Conservation (phyloP, 2,113 vertebrate genomes). For the Neogobius melanostomus region DNA sequence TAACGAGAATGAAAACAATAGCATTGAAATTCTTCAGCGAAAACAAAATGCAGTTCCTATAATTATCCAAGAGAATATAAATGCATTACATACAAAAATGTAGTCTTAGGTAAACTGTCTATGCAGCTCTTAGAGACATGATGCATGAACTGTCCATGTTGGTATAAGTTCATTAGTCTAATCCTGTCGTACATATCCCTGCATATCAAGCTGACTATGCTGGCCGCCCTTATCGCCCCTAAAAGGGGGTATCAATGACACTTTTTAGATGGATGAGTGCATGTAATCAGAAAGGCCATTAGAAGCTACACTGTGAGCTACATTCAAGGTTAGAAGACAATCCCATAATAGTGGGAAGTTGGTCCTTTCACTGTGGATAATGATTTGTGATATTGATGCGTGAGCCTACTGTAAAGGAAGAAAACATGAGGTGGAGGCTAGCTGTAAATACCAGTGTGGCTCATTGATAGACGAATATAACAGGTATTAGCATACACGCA, state of each 20-base stretch:
- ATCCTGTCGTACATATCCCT: constrained; percentile 35
- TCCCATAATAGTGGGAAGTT: background rate
- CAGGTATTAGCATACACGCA: constrained; percentile 48
- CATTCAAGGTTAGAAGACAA: background rate
- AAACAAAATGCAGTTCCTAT: background rate
- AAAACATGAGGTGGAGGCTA: constrained; percentile 21
- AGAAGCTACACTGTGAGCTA: background rate
- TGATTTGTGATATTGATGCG: constrained; percentile 3
- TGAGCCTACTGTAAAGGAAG: constrained; percentile 9
- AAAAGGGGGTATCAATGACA: constrained; percentile 11
- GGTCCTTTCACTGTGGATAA: constrained; percentile 12
- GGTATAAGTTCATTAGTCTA: constrained; percentile 32
- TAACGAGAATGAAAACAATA: too few relatives aligned
- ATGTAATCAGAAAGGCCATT: background rate
- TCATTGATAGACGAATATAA: constrained; percentile 42
- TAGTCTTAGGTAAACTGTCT: background rate
- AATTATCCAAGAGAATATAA: background rate
- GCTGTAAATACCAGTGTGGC: constrained; percentile 37
- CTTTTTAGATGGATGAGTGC: background rate
- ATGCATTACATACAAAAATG: too few relatives aligned
- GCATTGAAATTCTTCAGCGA: too few relatives aligned
- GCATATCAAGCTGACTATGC: constrained; percentile 41
- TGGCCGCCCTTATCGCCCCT: constrained; percentile 7
- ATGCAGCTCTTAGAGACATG: constrained; percentile 6
- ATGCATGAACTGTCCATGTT: background rate